Base-by-base conservation (phyloP, 2,113 vertebrate genomes). In the Cynopterus brachyotis region DNA sequence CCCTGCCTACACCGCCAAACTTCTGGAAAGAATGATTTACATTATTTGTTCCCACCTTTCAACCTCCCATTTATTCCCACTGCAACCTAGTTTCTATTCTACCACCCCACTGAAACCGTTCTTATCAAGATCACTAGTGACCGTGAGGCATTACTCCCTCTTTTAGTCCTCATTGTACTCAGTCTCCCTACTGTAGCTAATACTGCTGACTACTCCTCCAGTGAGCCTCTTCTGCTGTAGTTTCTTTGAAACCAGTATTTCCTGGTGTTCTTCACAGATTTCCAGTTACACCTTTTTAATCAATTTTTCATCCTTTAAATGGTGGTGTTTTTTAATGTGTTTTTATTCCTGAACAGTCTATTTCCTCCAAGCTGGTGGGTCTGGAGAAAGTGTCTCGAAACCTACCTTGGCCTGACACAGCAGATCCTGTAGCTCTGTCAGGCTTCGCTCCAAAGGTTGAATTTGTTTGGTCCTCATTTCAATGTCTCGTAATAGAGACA, bases 401-500 rank as follows among this genome's bases (percentile, higher is more conserved):
- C 97, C 96, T 96, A 99, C 99, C 99, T 99, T 98, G 1, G 98
- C 99, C 95, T 99, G 99, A 94, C 91, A 98, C 97, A 99, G 98
- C 96, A 99, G 98, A 78, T 99, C 98, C 0, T 98, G 98, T 87
- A 99, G 97, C 0, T 98, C 97, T 42, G 98, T 89, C 92, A 99
- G 97, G 72, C 97, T 98, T 95, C 98, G 98, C 55, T 98, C 99
- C 0, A 97, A 96, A 0, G 99, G 98, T 45, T 99, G 99, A 97
- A 99, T 97, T 32, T 97, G 98, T 47, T 99, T 99, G 59, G 99
- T 98, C 47, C 98, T 98, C 97, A 99, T 99, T 98, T 99, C 99
- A 1, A 99, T 98, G n/a, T 99, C 99, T 85, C 99, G 98, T 50
- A 99, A 99, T 97, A 99, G 98, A 94, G 99, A 99, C 15, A 99